These are phyloP conservation scores for Phylloscopus trochilus DNA, from an alignment of 2,113 vertebrate species.

Conservation along the genomic window DNA sequence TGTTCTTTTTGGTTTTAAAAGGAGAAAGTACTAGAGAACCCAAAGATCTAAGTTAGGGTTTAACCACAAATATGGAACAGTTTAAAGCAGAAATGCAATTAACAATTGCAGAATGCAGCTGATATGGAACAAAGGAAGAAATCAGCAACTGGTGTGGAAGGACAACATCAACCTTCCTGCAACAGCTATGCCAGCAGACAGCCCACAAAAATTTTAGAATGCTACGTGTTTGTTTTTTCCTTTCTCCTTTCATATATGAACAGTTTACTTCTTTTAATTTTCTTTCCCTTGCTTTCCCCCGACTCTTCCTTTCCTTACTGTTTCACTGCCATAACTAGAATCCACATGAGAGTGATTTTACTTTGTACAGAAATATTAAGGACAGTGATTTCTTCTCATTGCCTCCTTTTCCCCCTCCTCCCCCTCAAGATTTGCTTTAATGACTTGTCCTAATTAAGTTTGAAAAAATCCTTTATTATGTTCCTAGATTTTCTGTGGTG, in stretches of 20 bases:
- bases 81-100: background rate
- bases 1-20: background rate
- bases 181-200: background rate
- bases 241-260: background rate
- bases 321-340: background rate
- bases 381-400: background rate
- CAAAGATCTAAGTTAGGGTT: background rate
- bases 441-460: slow-evolving; percentile 34
- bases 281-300: background rate
- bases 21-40: background rate
- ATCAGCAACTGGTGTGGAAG: background rate
- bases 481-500: background rate
- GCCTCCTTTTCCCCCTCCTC: background rate
- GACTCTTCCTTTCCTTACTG: background rate
- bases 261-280: background rate
- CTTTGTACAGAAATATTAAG: background rate
- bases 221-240: background rate
- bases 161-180: background rate
- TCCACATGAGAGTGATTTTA: background rate
- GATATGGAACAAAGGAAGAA: background rate
- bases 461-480: slow-evolving; percentile 4
- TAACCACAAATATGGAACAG: background rate
- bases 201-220: background rate
- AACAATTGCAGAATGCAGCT: background rate
- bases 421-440: background rate